These are phyloP conservation scores for Pituophis catenifer DNA, from an alignment of 2,113 vertebrate genomes.

Conservation along the genomic window DNA sequence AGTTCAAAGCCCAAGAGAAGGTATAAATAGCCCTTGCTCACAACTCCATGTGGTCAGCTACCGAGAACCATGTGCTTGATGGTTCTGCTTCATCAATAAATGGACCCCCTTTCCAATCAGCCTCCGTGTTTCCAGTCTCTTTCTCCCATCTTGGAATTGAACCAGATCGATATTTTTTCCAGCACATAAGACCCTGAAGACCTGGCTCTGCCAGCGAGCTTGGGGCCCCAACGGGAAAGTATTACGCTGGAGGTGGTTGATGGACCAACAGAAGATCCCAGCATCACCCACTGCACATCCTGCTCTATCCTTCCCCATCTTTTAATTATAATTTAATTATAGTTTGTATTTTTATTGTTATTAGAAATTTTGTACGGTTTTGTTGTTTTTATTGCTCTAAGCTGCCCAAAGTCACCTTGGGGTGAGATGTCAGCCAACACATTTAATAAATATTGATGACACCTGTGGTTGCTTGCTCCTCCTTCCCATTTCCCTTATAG, in stretches of 20 bases:
- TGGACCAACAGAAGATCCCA: not conserved
- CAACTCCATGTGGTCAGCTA: too few relatives aligned
- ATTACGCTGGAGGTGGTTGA: not conserved
- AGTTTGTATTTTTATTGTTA: not conserved
- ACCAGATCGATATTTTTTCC: too few relatives aligned
- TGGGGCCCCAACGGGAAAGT: not conserved
- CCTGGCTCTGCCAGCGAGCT: not conserved
- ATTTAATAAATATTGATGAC: not conserved
- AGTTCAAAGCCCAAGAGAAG: too few relatives aligned
- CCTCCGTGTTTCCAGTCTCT: too few relatives aligned
- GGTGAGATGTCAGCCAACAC: not conserved
- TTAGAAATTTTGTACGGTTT: not conserved
- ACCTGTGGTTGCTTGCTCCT: not conserved
- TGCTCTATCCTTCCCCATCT: not conserved
- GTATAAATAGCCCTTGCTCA: too few relatives aligned
- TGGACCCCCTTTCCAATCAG: too few relatives aligned
- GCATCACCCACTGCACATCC: not conserved
- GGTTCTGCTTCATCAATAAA: too few relatives aligned
- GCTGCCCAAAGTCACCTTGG: not conserved
- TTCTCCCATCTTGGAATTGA: too few relatives aligned
- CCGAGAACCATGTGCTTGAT: too few relatives aligned
- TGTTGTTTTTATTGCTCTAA: not conserved
- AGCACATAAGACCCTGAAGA: not conserved
- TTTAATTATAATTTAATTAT: not conserved
- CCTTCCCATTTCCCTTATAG: not conserved